Evolutionary conservation across 2,113 vertebrate genomes (phyloP).

Genomic region (Upupa epops): DNA sequence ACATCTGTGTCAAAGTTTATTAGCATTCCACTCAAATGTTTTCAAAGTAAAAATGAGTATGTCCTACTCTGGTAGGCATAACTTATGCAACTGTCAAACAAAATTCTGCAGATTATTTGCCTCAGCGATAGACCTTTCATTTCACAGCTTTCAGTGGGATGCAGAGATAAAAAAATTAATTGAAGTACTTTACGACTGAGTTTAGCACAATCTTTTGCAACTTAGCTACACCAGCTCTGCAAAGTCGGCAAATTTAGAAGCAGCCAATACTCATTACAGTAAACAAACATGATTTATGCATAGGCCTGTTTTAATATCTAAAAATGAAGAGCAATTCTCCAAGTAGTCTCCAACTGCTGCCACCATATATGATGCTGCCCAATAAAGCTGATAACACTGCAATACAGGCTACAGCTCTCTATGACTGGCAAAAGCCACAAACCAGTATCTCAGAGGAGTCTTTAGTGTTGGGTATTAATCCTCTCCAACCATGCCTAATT

Average conservation of each 20-base stretch:
- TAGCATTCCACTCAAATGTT: background rate
- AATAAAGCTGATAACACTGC: background rate
- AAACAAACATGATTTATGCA: background rate
- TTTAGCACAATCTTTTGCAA: background rate
- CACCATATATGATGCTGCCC: background rate
- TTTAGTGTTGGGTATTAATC: background rate
- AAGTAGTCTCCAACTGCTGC: background rate
- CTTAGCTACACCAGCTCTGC: background rate
- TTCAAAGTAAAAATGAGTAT: background rate
- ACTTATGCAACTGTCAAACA: background rate
- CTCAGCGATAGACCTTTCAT: background rate
- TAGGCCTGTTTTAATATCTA: background rate
- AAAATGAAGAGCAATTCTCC: background rate
- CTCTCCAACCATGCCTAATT: background rate
- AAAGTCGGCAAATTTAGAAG: background rate
- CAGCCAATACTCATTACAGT: background rate
- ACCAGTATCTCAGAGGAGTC: rapidly evolving
- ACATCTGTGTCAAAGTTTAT: background rate
- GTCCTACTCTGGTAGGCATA: background rate
- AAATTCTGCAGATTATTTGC: background rate
- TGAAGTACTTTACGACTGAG: background rate
- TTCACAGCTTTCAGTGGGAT: background rate
- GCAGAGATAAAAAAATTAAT: background rate
- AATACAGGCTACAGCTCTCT: background rate
- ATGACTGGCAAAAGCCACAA: background rate